Percentiles rank a stretch among this genome's conserved stretches.
Conservation (phyloP, 2,888 invertebrate genomes). For the Helobdella robusta region DNA sequence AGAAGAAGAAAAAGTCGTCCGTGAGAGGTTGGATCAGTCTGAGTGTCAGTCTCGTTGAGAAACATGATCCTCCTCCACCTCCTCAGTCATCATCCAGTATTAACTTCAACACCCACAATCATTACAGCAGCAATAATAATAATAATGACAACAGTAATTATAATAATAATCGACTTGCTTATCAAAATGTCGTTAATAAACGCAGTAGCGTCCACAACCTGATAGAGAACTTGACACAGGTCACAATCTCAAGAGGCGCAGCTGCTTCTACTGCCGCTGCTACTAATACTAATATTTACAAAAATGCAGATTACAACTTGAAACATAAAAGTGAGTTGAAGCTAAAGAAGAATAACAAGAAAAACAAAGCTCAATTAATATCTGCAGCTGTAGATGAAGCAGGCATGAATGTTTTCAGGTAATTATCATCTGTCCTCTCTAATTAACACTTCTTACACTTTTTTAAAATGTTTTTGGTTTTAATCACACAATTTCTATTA, state of each 20-base stretch:
- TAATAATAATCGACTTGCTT: not conserved
- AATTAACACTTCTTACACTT: no score
- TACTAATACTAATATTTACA: constrained; percentile 9
- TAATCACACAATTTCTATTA: no score
- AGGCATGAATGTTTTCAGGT: no score
- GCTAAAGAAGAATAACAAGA: not conserved
- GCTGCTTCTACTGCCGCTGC: not conserved
- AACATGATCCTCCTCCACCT: constrained; percentile 10
- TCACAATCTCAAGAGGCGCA: not conserved
- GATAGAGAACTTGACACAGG: no score
- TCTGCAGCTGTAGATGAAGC: no score
- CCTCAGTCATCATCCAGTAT: not conserved
- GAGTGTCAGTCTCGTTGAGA: constrained; percentile 12
- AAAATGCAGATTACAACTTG: not conserved
- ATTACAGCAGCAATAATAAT: not conserved
- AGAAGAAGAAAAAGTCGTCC: no score
- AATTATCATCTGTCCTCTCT: no score
- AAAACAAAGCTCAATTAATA: no score
- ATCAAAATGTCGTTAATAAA: not conserved
- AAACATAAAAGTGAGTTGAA: not conserved
- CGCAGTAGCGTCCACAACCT: not conserved
- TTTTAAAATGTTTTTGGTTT: no score
- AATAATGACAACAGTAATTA: not conserved
- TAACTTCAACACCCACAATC: not conserved
- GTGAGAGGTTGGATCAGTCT: constrained; percentile 9